Evolutionary conservation across 2,797 vertebrate genomes (phyloP), one percentile per base, ranked within the genome.

Genomic region (Tarsius wallacei): DNA sequence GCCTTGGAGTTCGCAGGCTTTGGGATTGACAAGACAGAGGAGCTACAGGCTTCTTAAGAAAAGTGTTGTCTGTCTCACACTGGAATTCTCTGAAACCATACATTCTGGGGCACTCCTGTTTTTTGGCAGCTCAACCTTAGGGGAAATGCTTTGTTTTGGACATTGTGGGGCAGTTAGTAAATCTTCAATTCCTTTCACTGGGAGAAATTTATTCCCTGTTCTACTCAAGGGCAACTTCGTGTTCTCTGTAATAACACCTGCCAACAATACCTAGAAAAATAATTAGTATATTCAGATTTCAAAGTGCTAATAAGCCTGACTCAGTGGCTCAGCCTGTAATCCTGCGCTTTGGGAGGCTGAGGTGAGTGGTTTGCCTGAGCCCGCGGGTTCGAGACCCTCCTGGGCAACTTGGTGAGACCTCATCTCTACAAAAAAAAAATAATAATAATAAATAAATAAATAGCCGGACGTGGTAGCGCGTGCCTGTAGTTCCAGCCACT

Each of bases 141-240:
- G 55, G 51, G 66, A 93, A 87, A 68, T 66, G 51, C 87, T 51
- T 63, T 76, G 66, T 83, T 82, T 59, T 19, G 64, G 26, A 17
- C 10, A 71, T 55, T 61, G n/a, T 53, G 70, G 74, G 9, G 13
- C 14, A 87, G 31, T 90, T 55, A 81, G 81, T 82, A 91, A 93
- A 63, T 73, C 21, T 91, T 87, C 13, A 77, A n/a, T 95, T 63
- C 13, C 7, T 95, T 80, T 78, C 22, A 49, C 2, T 22, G 28
- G 71, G 51, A 84, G n/a, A 78, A 87, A 95, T 63, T 51, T 93
- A 92, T 91, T 98, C 93, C 59, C 70, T 77, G 80, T 98, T 98
- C 80, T 83, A 81, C 91, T 78, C 51, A 77, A 96, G 53, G 63
- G 90, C 87, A 74, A 85, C 53, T 96, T 84, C 28, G 82, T 93